These are phyloP conservation scores for Athripsodes cinereus DNA, from an alignment of 2,888 invertebrate species.

Conservation along the genomic window DNA sequence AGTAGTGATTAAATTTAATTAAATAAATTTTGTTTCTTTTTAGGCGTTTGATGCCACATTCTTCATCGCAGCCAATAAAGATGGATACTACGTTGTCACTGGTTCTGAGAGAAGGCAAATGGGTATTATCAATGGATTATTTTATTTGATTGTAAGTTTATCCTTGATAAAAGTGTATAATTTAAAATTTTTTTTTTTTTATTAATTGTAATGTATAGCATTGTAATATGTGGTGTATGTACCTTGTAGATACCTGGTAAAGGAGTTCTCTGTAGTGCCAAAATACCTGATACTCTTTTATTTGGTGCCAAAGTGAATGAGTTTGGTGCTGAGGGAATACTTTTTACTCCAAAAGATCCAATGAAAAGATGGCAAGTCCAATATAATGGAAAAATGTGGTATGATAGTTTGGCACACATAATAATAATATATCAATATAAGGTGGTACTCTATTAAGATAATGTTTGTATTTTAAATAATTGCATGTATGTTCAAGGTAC, in stretches of 20 bases:
- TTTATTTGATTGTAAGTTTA: constrained; percentile 55
- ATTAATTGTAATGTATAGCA: too few relatives aligned
- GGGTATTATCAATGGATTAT: constrained; percentile 60
- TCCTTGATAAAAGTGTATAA: too few relatives aligned
- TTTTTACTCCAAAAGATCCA: constrained; percentile 58
- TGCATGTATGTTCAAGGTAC: constrained; percentile 42
- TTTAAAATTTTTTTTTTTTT: too few relatives aligned
- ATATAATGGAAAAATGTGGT: constrained; percentile 66
- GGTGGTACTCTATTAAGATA: not conserved
- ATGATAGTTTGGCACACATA: constrained; percentile 26
- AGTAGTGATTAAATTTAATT: too few relatives aligned
- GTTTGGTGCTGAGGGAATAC: constrained; percentile 65
- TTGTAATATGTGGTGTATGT: too few relatives aligned
- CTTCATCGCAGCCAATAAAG: constrained; percentile 59
- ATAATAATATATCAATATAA: not conserved
- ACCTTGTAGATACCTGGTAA: constrained; percentile 54
- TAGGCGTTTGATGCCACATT: constrained; percentile 76
- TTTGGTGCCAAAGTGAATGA: constrained; percentile 51
- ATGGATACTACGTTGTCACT: constrained; percentile 59
- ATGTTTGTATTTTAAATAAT: constrained; percentile 6
- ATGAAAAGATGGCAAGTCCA: constrained; percentile 69
- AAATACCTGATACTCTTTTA: constrained; percentile 63
- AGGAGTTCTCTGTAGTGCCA: constrained; percentile 62
- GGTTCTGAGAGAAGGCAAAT: constrained; percentile 62
- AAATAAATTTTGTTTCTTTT: constrained; percentile 25